Evolutionary conservation across 2,888 invertebrate genomes (phyloP).

Genomic region (Tethea ocularis): DNA sequence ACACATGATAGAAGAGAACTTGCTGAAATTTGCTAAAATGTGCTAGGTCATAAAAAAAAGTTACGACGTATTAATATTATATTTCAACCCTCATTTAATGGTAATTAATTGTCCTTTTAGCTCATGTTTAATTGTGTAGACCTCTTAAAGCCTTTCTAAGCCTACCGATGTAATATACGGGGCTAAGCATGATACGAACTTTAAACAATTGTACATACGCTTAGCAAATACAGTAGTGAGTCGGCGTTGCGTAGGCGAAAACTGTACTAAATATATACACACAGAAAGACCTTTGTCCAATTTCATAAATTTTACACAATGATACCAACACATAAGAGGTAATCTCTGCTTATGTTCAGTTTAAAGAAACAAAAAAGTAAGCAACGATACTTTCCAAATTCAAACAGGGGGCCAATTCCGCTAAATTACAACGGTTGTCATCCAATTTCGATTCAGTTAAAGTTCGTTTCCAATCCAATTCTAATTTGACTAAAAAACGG

Average conservation of each 20-base stretch:
- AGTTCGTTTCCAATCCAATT: too few species aligned
- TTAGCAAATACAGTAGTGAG: constrained; percentile 16
- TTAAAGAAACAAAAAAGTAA: too few species aligned
- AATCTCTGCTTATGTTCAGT: too few species aligned
- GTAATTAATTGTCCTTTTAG: neutral
- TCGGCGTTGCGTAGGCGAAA: neutral
- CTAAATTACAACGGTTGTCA: too few species aligned
- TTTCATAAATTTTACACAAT: neutral
- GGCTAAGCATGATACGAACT: constrained; percentile 29
- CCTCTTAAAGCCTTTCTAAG: constrained; percentile 11
- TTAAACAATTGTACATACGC: constrained; percentile 41
- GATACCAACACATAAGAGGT: too few species aligned
- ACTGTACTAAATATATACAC: neutral
- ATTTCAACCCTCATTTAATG: neutral
- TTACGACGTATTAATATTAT: neutral
- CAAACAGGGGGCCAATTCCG: too few species aligned
- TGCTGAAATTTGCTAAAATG: too few species aligned
- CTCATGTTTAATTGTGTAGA: constrained; percentile 2
- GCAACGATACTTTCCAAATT: too few species aligned
- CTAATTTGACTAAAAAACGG: too few species aligned
- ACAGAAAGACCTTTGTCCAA: neutral
- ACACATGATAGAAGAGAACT: too few species aligned
- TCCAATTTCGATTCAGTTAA: too few species aligned
- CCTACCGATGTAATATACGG: constrained; percentile 27
- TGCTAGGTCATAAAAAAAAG: neutral